A percentile compares a stretch with the other conserved stretches of the same genome.
phyloP scores from a whole-genome alignment of 64 coral and sea anemone genomes.

The Cladopsammia gracilis region DNA sequence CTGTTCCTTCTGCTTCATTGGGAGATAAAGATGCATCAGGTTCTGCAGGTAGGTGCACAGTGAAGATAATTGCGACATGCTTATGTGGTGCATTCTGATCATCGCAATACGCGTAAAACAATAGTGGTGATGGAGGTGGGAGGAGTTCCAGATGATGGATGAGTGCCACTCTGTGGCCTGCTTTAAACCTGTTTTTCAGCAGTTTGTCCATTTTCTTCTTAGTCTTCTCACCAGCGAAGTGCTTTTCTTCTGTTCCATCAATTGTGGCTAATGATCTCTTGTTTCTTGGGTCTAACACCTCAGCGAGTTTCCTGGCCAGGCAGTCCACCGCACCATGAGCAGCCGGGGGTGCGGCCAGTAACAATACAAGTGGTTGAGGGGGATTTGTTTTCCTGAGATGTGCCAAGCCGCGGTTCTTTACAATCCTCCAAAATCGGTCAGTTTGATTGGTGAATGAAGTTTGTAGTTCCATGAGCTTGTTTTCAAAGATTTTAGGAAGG shows the following conservation, averaged over 20 bases:
- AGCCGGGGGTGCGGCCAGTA: conserved; percentile 67
- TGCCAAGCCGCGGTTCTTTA: conserved; percentile 61
- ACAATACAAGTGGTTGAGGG: conserved; percentile 73
- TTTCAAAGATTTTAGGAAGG: conserved; percentile 36
- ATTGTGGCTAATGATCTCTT: conserved; percentile 33
- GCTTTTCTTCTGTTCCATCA: conserved; percentile 20
- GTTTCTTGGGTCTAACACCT: conserved; percentile 34
- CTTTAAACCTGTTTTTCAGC: conserved; percentile 29
- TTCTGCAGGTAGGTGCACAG: conserved; percentile 77
- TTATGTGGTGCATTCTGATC: conserved; percentile 85
- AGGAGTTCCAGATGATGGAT: conserved; percentile 75
- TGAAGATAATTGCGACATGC: conserved; percentile 79
- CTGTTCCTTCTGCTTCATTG: conserved; percentile 67
- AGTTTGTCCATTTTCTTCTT: conserved; percentile 63
- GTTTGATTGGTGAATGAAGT: conserved; percentile 70
- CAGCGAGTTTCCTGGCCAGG: conserved; percentile 76
- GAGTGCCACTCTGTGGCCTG: conserved; percentile 55
- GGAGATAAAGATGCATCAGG: conserved; percentile 56
- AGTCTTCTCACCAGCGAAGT: background rate
- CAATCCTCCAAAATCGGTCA: conserved; percentile 59
- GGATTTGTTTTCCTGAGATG: conserved; percentile 55
- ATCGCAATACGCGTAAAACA: conserved; percentile 86
- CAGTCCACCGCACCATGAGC: conserved; percentile 67
- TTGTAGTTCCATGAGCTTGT: conserved; percentile 41
- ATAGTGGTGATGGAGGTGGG: conserved; percentile 77